These are phyloP conservation scores for Eilema sororculum DNA, from an alignment of 2,888 invertebrate genomes.

Conservation along the genomic window DNA sequence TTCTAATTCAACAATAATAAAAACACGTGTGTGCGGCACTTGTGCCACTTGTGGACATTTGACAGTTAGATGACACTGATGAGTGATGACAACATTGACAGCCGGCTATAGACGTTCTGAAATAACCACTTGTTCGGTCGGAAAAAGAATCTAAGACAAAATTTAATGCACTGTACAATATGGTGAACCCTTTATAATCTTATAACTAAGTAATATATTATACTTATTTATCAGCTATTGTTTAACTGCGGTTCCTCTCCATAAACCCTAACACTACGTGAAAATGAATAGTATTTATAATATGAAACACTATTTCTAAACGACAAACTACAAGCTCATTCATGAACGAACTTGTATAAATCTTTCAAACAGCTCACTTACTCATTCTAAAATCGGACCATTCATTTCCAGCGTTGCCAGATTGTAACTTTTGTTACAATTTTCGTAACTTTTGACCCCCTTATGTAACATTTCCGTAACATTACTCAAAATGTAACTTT, in stretches of 20 bases:
- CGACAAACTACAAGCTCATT: constrained; percentile 15
- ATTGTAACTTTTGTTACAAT: no score
- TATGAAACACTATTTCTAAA: constrained; percentile 28
- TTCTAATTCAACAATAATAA: constrained; percentile 49
- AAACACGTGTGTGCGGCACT: constrained; percentile 57
- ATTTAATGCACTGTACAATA: no score
- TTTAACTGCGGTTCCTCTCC: background rate
- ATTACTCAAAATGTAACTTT: no score
- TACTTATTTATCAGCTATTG: background rate
- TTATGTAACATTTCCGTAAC: no score
- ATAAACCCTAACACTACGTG: background rate
- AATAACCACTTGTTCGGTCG: background rate
- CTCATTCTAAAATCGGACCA: constrained; percentile 41
- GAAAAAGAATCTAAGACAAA: no score
- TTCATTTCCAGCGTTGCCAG: no score
- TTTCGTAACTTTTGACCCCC: no score
- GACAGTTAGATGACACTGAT: constrained; percentile 15
- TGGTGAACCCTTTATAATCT: no score
- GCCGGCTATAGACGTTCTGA: constrained; percentile 21
- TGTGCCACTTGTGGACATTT: background rate
- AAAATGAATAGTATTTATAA: background rate
- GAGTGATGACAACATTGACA: background rate
- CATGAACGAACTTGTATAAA: constrained; percentile 30
- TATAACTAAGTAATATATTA: no score
- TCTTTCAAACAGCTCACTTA: constrained; percentile 1